Percentiles rank a stretch among this genome's conserved stretches.
phyloP scores from a whole-genome alignment of 2,888 invertebrate genomes.

The Microctonus hyperodae region DNA sequence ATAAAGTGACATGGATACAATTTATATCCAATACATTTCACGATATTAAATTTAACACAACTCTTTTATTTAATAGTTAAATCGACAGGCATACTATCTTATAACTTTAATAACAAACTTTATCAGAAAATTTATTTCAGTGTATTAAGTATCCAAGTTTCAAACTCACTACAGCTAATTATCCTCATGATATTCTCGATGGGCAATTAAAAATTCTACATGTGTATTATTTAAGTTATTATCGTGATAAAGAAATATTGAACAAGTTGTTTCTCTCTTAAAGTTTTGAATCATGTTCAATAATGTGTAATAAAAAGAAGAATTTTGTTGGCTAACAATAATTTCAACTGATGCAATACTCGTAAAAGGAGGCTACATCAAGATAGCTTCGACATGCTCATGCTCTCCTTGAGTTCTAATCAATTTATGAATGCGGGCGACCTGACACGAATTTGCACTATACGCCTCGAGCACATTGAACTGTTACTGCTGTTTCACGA shows the following conservation, averaged over 20 bases:
- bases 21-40: too few species aligned
- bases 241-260: background rate
- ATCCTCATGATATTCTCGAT: too few species aligned
- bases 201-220: too few species aligned
- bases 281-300: background rate
- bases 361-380: background rate
- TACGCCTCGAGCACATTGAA: constrained; percentile 40
- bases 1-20: too few species aligned
- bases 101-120: too few species aligned
- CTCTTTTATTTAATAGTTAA: too few species aligned
- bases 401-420: constrained; percentile 47
- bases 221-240: background rate
- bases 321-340: too few species aligned
- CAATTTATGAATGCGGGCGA: constrained; percentile 55
- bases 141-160: too few species aligned
- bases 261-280: background rate
- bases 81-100: too few species aligned
- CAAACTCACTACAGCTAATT: too few species aligned
- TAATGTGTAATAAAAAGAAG: background rate
- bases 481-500: constrained; percentile 8
- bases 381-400: constrained; percentile 8
- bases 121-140: too few species aligned
- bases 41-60: too few species aligned
- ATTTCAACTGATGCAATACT: background rate
- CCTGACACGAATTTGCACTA: constrained; percentile 56